Base-by-base conservation (phyloP, 2,888 invertebrate genomes). In the Philhelius pedissequus region DNA sequence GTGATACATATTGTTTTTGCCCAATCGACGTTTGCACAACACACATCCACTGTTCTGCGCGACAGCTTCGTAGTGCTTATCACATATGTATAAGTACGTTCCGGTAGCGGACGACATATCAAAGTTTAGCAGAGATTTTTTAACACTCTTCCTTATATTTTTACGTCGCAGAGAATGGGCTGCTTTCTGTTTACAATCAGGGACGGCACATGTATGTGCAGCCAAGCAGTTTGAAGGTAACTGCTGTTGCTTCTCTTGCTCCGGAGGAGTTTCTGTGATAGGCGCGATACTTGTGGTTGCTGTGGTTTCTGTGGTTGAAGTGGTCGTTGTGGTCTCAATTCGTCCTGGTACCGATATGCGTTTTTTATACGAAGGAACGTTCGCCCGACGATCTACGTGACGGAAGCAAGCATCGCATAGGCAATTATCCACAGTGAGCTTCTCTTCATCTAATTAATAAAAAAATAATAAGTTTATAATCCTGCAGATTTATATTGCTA, bases 381-480 rank as follows among this genome's bases (percentile, higher is more conserved):
- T 95, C 62, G 96, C 96, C 87, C 96, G 96, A 62, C 96, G 93
- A 91, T 97, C 96, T 66, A 97, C 96, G 89, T 96, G 96, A 0
- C 97, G 94, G 91, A 96, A 97, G 89, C 97, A 97, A 9, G 97
- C 96, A 91, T 97, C 96, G 90, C 97, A 97, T 20, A 97, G 93
- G 87, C 97, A 97, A 66, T 96, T 96, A 91, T 97, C 96, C 83
- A 95, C 94, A 0, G 96, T 96, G 71, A 97, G 92, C 89, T 96
- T 96, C 90, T 95, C 95, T 89, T 96, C 97, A 87, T 95, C 95
- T 95, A 73, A 30, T 83, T 40, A 40, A n/a, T n/a, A 70, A 56
- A 75, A 22, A 25, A 18, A 68, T 45, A 22, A 6, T 48, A 25
- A 35, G 22, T 13, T 3, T 13, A 13, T 13, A 25, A 1, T n/a